Percentiles rank a stretch among this genome's conserved stretches.
phyloP scores from a whole-genome alignment of 2,888 invertebrate species.

The Phanerotoma sp. region DNA sequence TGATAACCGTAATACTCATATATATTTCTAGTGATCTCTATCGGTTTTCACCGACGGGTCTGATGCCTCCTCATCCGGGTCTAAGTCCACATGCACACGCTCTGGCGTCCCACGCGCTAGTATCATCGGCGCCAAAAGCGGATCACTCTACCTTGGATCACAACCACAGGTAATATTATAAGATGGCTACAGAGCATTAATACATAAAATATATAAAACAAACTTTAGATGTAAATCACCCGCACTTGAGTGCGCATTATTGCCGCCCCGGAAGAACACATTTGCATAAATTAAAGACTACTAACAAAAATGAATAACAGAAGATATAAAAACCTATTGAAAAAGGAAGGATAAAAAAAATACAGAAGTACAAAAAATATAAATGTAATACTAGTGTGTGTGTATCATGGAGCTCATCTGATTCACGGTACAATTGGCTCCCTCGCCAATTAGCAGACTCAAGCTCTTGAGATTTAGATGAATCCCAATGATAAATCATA shows the following conservation, averaged over 20 bases:
- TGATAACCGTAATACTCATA: no score
- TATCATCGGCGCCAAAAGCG: constrained; percentile 75
- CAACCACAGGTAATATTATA: constrained; percentile 80
- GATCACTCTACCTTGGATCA: constrained; percentile 66
- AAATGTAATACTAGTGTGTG: constrained; percentile 1
- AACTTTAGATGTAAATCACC: neutral
- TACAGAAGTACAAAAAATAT: no score
- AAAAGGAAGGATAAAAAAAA: no score
- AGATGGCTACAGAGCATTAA: constrained; percentile 22
- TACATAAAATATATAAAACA: neutral
- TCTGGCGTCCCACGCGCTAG: constrained; percentile 78
- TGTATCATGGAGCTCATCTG: constrained; percentile 7
- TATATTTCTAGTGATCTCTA: constrained; percentile 73
- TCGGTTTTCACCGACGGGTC: constrained; percentile 86
- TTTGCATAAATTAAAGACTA: constrained; percentile 8
- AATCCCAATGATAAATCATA: neutral
- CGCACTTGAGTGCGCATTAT: neutral
- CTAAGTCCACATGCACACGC: constrained; percentile 73
- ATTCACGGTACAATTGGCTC: constrained; percentile 17
- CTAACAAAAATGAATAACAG: no score
- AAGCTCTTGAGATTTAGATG: neutral
- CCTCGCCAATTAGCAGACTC: constrained; percentile 12
- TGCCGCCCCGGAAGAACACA: neutral
- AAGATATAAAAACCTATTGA: no score
- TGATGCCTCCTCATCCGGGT: constrained; percentile 75